Base-by-base conservation (phyloP, 1,140 invertebrate species). In the Drosophila pruinosa region DNA sequence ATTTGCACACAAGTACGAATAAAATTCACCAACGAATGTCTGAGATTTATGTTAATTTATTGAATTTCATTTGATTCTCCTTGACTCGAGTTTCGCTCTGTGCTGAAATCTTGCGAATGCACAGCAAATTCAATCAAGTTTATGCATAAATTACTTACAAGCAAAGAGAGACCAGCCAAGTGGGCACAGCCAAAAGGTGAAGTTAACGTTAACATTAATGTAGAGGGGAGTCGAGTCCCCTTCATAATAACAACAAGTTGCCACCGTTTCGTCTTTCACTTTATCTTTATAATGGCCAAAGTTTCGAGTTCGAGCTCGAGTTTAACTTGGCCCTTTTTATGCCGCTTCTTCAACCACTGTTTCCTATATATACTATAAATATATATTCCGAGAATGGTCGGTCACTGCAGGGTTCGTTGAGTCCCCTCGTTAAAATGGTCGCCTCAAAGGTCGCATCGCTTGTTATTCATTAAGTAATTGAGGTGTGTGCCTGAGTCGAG, bases 31-130 rank as follows among this genome's bases (percentile, higher is more conserved):
- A 38, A 53, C 34, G 59, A 80, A 64, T 74, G 56, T 52, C 61
- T 12, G 41, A 88, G 81, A 86, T 86, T 86, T 86, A 88, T 86
- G 77, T 81, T 81, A 86, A 86, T 86, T 88, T 81, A 86, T 86
- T 75, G 82, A 81, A 81, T 81, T 88, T 88, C 73, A 78, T 77
- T 80, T 77, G 76, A 80, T 80, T 73, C 71, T 56, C 21, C 22
- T 63, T 39, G 5, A 22, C 2, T 53, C 19, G 12, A 3, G 12
- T 26, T 26, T 52, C 57, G 7, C 5, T 45, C 53, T 28, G 34
- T 58, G 59, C 54, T 73, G 64, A 70, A 81, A 72, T 67, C 53
- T 69, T 68, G 43, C 68, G 73, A 61, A 71, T 54, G 59, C 59
- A 39, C 28, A 67, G 56, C 34, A 76, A 88, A 88, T 85, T 85